Evolutionary conservation across 2,888 invertebrate species (phyloP).

Genomic region (Stomorhina lunata): DNA sequence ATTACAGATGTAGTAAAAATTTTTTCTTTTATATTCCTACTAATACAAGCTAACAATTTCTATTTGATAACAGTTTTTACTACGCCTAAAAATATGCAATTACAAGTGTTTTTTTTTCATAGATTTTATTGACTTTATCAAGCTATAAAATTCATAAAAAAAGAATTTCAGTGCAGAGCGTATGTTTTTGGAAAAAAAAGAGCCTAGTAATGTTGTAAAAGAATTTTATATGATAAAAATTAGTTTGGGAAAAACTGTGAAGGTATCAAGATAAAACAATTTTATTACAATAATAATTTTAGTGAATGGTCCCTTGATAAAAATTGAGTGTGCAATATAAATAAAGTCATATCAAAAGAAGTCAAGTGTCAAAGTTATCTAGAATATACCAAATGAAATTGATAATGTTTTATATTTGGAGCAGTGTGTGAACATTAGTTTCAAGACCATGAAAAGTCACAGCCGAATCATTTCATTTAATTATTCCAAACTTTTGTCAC

Average conservation of each 20-base stretch:
- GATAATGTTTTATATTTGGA: too few species aligned
- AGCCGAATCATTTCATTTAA: too few species aligned
- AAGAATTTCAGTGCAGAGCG: neutral
- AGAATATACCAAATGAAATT: too few species aligned
- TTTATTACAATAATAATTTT: constrained; percentile 19
- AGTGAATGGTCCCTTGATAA: constrained; percentile 13
- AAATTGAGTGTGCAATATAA: neutral
- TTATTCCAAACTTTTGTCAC: too few species aligned
- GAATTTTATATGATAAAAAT: too few species aligned
- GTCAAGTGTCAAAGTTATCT: too few species aligned
- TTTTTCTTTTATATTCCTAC: neutral
- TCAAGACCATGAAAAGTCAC: too few species aligned
- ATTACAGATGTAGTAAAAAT: neutral
- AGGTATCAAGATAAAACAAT: constrained; percentile 1
- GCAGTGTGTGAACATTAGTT: too few species aligned
- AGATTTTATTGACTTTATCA: constrained; percentile 28
- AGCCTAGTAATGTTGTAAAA: too few species aligned
- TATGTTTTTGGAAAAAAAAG: constrained; percentile 14
- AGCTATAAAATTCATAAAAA: neutral
- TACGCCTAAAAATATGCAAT: constrained; percentile 23
- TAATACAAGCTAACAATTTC: neutral
- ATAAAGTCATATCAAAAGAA: too few species aligned
- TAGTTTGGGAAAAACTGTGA: too few species aligned
- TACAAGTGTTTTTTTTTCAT: constrained; percentile 9
- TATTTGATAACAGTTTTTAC: neutral